Conservation (phyloP, 92 coral and sea anemone genomes). For the Parazoanthus atlanticus region DNA sequence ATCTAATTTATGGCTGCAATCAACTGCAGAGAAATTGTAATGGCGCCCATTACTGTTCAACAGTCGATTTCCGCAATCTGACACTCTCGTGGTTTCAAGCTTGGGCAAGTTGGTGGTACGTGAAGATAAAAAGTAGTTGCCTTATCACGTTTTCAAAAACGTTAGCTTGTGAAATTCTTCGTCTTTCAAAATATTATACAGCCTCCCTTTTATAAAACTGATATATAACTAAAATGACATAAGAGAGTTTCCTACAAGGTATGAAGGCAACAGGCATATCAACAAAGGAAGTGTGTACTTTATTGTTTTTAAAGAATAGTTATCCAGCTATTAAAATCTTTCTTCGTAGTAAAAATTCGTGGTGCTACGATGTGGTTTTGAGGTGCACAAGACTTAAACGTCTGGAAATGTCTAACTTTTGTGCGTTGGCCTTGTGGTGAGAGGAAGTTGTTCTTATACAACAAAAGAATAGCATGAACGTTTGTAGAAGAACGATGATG, state of each 20-base stretch:
- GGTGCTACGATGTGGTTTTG: conserved; percentile 1
- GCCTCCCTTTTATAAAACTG: not conserved
- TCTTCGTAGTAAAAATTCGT: not conserved
- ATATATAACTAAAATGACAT: not conserved
- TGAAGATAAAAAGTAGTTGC: not conserved
- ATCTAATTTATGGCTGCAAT: not conserved
- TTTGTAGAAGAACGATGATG: not conserved
- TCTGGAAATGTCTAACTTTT: conserved; percentile 26
- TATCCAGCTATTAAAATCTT: not conserved
- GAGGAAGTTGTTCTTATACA: not conserved
- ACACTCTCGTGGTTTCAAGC: conserved; percentile 7
- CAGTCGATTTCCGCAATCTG: conserved; percentile 29
- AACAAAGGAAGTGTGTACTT: not conserved
- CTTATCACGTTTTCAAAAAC: not conserved
- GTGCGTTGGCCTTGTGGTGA: not conserved
- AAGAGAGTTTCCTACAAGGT: not conserved
- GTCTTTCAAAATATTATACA: not conserved
- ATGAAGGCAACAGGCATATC: not conserved
- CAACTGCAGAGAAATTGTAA: not conserved
- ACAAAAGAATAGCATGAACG: conserved; percentile 1
- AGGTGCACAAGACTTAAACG: too few species aligned
- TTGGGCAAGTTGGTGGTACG: not conserved
- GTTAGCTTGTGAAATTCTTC: not conserved
- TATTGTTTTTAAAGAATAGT: not conserved
- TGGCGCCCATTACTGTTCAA: conserved; percentile 18